Evolutionary conservation across 2,888 invertebrate genomes (phyloP).

Genomic region (Cordilura impudica): DNA sequence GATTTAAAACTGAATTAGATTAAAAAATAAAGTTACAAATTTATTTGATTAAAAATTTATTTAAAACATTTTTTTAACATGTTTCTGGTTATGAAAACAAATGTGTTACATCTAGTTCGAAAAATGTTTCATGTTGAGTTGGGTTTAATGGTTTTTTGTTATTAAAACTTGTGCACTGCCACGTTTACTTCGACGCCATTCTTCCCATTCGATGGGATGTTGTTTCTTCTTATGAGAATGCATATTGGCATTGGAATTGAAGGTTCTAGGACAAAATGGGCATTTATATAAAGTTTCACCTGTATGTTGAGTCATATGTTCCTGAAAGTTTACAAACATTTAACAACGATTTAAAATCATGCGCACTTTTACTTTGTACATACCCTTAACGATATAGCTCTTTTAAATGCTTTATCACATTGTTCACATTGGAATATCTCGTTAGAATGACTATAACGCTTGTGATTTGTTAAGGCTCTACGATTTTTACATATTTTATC

Average conservation of each 20-base stretch:
- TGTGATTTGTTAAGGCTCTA: slow-evolving; percentile 75
- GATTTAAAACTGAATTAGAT: too few relatives aligned
- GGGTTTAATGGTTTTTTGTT: slow-evolving; percentile 36
- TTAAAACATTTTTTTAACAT: not conserved
- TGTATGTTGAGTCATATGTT: slow-evolving; percentile 77
- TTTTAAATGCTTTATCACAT: slow-evolving; percentile 76
- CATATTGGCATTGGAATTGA: slow-evolving; percentile 77
- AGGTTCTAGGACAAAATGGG: slow-evolving; percentile 76
- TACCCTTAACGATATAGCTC: slow-evolving; percentile 74
- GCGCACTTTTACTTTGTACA: not conserved
- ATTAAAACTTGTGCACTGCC: slow-evolving; percentile 69
- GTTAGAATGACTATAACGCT: slow-evolving; percentile 74
- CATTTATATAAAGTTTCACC: slow-evolving; percentile 76
- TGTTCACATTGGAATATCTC: slow-evolving; percentile 71
- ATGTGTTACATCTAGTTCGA: not conserved
- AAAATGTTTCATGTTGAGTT: not conserved
- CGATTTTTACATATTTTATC: slow-evolving; percentile 74
- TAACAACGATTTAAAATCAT: not conserved
- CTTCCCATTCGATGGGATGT: slow-evolving; percentile 74
- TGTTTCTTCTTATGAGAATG: slow-evolving; percentile 76
- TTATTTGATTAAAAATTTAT: not conserved
- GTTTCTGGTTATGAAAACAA: not conserved
- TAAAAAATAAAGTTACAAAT: too few relatives aligned
- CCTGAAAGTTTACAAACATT: slow-evolving; percentile 63
- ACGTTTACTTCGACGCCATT: slow-evolving; percentile 72